Evolutionary conservation across 2,888 invertebrate genomes (phyloP).

Genomic region (Micropterix aruncella): DNA sequence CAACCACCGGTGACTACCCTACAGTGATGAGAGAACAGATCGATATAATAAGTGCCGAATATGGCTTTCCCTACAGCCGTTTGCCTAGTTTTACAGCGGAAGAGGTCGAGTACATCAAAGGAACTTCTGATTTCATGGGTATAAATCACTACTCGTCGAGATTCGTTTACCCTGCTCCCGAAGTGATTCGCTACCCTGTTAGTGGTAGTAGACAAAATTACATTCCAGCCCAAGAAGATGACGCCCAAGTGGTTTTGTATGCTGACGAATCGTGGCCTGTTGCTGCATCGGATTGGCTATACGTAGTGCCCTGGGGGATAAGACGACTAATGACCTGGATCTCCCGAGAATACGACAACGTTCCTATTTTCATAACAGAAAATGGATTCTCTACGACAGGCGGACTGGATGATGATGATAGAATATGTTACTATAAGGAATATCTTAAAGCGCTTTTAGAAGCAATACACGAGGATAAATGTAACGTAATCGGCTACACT

Average conservation of each 20-base stretch:
- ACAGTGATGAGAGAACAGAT: neutral
- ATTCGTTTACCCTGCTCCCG: too few relatives aligned
- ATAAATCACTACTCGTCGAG: neutral
- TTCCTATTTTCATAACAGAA: neutral
- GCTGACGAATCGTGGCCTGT: too few relatives aligned
- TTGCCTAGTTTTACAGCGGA: constrained; percentile 19
- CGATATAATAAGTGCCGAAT: constrained; percentile 13
- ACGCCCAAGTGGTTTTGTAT: too few relatives aligned
- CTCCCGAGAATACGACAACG: neutral
- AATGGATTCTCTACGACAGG: neutral
- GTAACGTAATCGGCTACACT: neutral
- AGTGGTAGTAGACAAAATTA: too few relatives aligned
- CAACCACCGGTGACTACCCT: neutral
- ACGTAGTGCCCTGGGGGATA: neutral
- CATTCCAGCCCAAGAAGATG: too few relatives aligned
- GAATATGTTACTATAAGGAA: neutral
- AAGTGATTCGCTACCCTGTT: too few relatives aligned
- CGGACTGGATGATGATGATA: neutral
- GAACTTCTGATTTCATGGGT: neutral
- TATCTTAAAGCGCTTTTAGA: neutral
- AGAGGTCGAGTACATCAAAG: constrained; percentile 12
- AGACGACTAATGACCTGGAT: neutral
- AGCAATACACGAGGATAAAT: neutral
- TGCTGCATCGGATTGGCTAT: too few relatives aligned
- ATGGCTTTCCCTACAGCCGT: constrained; percentile 19